Conservation (phyloP, 2,888 invertebrate genomes). For the Mongoloraphidia duomilia region DNA sequence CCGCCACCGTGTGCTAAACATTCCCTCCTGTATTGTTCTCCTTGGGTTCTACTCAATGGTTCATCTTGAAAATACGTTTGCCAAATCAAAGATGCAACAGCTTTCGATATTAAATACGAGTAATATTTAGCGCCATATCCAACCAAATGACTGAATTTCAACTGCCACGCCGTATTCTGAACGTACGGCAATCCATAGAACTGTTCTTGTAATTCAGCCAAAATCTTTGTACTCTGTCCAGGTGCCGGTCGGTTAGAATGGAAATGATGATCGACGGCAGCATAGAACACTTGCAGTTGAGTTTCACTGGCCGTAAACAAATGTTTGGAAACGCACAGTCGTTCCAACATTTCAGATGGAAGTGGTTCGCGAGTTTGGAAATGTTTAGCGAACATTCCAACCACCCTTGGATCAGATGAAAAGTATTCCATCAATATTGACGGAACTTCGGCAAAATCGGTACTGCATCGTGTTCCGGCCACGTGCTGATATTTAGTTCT, state of each 20-base stretch:
- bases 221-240: conserved; percentile 51
- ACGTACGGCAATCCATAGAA: conserved; percentile 83
- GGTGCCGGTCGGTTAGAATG: conserved; percentile 48
- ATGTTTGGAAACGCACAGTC: conserved; percentile 72
- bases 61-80: conserved; percentile 65
- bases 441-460: conserved; percentile 98
- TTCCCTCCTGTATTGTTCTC: conserved; percentile 60
- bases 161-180: conserved; percentile 87
- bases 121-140: conserved; percentile 99
- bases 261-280: conserved; percentile 80
- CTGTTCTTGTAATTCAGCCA: conserved; percentile 60
- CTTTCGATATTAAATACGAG: conserved; percentile 88
- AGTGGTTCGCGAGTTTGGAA: conserved; percentile 77
- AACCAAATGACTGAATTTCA: conserved; percentile 89
- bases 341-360: conserved; percentile 62
- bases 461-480: conserved; percentile 90
- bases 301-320: conserved; percentile 81
- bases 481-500: conserved; percentile 93
- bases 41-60: conserved; percentile 63
- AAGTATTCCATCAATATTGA: conserved; percentile 99
- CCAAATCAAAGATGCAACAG: conserved; percentile 90
- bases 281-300: conserved; percentile 78
- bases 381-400: conserved; percentile 77
- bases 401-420: conserved; percentile 72
- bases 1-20: conserved; percentile 82